Percentiles rank a stretch among this genome's conserved stretches.
Evolutionary conservation across 2,113 vertebrate genomes (phyloP).

Genomic region (Lampris incognitus): DNA sequence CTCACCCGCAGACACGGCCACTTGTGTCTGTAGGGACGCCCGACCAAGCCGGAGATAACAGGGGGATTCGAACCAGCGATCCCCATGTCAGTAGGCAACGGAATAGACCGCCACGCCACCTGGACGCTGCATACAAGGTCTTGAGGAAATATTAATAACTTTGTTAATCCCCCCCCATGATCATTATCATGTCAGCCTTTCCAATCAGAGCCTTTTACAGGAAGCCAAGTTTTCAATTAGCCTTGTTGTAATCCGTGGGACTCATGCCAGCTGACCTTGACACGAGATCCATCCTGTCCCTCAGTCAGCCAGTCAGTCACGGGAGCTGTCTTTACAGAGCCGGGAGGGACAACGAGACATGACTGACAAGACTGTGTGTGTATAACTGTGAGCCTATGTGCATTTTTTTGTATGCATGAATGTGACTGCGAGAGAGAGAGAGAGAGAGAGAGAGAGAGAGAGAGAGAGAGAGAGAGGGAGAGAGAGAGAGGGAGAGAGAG

Average conservation of each 20-base stretch:
- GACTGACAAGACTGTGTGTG: slow-evolving; percentile 62
- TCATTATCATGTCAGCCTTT: slow-evolving; percentile 73
- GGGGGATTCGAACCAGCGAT: too few species aligned
- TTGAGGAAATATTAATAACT: slow-evolving; percentile 49
- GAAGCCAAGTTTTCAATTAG: slow-evolving; percentile 77
- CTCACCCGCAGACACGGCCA: too few species aligned
- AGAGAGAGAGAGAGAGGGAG: too few species aligned
- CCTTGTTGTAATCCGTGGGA: slow-evolving; percentile 67
- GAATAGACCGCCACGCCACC: too few species aligned
- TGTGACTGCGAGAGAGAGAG: not conserved
- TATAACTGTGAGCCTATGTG: slow-evolving; percentile 8
- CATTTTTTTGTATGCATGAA: slow-evolving; percentile 7
- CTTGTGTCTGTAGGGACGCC: too few species aligned
- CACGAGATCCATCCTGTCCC: slow-evolving; percentile 65
- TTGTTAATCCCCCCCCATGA: slow-evolving; percentile 29
- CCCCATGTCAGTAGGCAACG: too few species aligned
- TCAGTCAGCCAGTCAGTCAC: slow-evolving; percentile 60
- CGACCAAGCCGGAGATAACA: too few species aligned
- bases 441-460: not conserved
- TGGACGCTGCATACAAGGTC: slow-evolving; percentile 29
- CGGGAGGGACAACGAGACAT: slow-evolving; percentile 49
- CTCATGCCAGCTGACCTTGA: slow-evolving; percentile 78
- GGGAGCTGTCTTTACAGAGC: slow-evolving; percentile 57
- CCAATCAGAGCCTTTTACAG: slow-evolving; percentile 70
- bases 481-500: too few species aligned